These are phyloP conservation scores for Tipula helvola DNA, from an alignment of 2,888 invertebrate species.

Conservation along the genomic window DNA sequence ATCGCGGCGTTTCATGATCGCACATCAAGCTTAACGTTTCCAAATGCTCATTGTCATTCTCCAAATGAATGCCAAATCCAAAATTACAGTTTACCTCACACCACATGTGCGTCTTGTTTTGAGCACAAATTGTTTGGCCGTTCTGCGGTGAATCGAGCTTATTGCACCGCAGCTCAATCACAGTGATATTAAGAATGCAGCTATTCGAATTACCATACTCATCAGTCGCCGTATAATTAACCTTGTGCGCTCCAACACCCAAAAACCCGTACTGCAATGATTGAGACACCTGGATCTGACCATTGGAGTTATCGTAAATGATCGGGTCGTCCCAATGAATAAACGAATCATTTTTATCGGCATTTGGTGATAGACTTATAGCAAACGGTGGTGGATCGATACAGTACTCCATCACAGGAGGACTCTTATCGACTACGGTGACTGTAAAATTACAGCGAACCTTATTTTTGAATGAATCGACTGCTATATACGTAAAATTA, in stretches of 20 bases:
- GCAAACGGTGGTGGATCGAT: constrained; percentile 42
- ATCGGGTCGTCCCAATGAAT: constrained; percentile 38
- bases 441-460: constrained; percentile 48
- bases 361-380: constrained; percentile 46
- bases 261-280: constrained; percentile 38
- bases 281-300: constrained; percentile 22
- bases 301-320: constrained; percentile 33
- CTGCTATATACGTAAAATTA: constrained; percentile 46
- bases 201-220: constrained; percentile 42
- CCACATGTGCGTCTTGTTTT: constrained; percentile 32
- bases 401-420: constrained; percentile 45
- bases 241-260: constrained; percentile 40
- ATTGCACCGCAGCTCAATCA: constrained; percentile 38
- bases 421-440: constrained; percentile 41
- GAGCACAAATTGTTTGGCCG: constrained; percentile 38
- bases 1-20: constrained; percentile 29
- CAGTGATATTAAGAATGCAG: constrained; percentile 46
- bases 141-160: constrained; percentile 36
- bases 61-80: constrained; percentile 42
- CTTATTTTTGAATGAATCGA: constrained; percentile 46
- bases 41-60: constrained; percentile 28
- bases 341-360: constrained; percentile 20
- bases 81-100: constrained; percentile 46
- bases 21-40: constrained; percentile 25
- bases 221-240: constrained; percentile 47